Base-by-base conservation (phyloP, 2,888 invertebrate genomes). In the Heteropelma amictum region DNA sequence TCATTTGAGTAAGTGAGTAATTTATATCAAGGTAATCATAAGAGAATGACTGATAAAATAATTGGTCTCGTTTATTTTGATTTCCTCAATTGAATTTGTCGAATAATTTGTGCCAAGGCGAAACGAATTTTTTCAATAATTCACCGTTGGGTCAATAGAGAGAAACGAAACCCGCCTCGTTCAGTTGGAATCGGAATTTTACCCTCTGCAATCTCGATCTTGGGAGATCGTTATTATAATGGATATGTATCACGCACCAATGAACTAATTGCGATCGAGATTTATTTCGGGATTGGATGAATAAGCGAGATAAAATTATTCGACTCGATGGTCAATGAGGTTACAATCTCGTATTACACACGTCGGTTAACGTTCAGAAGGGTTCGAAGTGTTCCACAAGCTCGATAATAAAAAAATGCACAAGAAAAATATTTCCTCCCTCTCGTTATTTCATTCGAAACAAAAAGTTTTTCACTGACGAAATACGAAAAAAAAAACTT, bases 251-350 rank as follows among this genome's bases (percentile, higher is more conserved):
- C 8, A 40, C 12, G 35, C 14, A 56, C 38, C 5, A 56, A 40
- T 23, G 56, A 14, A 38, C 21, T 26, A 56, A 38, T 58, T 5
- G 42, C 28, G 28, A 42, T 28, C 19, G 42, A 42, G 58, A 40
- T 58, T 60, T 45, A 60, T 45, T 30, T 64, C 28, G 7, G 51
- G 51, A 71, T 64, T 33, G 49, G 42, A 58, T 64, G 64, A 60
- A 71, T 58, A 65, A 54, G 19, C 40, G 33, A 56, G 49, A 33
- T 58, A 33, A 56, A 56, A 58, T 64, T 12, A 58, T 42, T 51
- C 71, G 6, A 14, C 23, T 42, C 33, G 33, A 14, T 58, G 71
- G 19, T 47, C 42, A 71, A 71, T 23, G 64, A 71, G 71, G 71
- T 58, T 64, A 61, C 33, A 42, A 33, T 33, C 49, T 33, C 28